Base-by-base conservation (phyloP, 2,797 vertebrate genomes). In the Synanceia verrucosa region DNA sequence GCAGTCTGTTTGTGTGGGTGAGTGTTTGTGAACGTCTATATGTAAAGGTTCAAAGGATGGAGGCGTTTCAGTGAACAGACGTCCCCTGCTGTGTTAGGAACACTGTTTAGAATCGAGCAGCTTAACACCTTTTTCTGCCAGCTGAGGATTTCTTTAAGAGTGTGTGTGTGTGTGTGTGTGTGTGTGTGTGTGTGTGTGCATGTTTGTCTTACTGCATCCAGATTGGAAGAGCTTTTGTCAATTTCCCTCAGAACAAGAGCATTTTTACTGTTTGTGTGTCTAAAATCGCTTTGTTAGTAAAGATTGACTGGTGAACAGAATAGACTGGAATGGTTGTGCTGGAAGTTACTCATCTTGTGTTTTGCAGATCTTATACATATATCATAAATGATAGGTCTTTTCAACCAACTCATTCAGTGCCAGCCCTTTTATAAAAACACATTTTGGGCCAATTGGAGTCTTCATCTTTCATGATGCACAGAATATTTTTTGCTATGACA, bases 41-140 rank as follows among this genome's bases (percentile, higher is more conserved):
- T 59, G 46, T 73, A n/a, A 43, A 28, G 34, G 19, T 71, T 61
- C 47, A 48, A 44, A 61, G 36, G 43, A 43, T 21, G 60, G 47
- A 51, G 73, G 60, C 11, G 26, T 65, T 47, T 63, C 31, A 39
- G 73, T 44, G 57, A 70, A 76, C 34, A 65, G 50, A 71, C 12
- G 57, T 31, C 50, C 9, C 37, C 43, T 14, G 43, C 68, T 51
- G 37, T 29, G 9, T 24, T 41, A 10, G 33, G n/a, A 14, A 37
- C 8, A 14, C 53, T 63, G 0, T 44, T 62, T 28, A 59, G 46
- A 50, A 48, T 1, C 12, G 14, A 59, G 26, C 23, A 19, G 73
- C 60, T 76, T 65, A 65, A 59, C 7, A 39, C 18, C 29, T 6
- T 44, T 46, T 68, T 13, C 14, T 55, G 31, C 59, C 59, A 70